phyloP scores from a whole-genome alignment of 30 jellyfish, hydroid and myxozoan species.

The Aurelia sp. region DNA sequence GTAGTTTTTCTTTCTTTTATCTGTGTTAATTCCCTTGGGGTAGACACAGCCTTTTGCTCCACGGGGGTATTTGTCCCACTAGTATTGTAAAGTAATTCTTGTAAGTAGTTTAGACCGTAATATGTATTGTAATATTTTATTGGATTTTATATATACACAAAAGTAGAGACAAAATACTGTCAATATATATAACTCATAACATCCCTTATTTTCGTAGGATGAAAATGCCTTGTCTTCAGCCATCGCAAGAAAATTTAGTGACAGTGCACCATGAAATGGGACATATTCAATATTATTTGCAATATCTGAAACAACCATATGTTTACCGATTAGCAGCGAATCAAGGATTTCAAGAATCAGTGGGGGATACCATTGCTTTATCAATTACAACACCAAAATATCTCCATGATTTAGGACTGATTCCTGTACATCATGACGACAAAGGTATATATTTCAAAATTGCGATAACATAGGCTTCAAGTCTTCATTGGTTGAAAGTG shows the following conservation, averaged over 20 bases:
- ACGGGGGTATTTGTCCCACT: no score
- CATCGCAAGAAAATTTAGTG: slow-evolving; percentile 61
- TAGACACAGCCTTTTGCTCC: no score
- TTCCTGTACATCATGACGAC: slow-evolving; percentile 53
- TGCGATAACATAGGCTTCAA: neutral
- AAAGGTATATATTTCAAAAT: slow-evolving; percentile 21
- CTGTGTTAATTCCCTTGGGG: no score
- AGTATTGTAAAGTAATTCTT: no score
- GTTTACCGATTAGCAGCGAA: slow-evolving; percentile 84
- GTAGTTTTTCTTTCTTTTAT: no score
- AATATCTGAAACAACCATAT: slow-evolving; percentile 67
- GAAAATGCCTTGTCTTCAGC: slow-evolving; percentile 88
- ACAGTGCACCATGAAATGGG: slow-evolving; percentile 94
- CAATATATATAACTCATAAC: neutral
- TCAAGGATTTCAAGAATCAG: slow-evolving; percentile 90
- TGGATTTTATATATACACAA: no score
- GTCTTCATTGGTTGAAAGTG: neutral
- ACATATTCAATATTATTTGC: slow-evolving; percentile 72
- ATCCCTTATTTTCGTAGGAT: slow-evolving; percentile 29
- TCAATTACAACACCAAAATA: slow-evolving; percentile 83
- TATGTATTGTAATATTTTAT: no score
- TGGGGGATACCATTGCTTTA: slow-evolving; percentile 84
- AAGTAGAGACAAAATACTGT: neutral
- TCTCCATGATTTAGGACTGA: slow-evolving; percentile 62
- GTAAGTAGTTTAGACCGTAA: no score